Evolutionary conservation across 2,797 vertebrate species (phyloP), one percentile per base, ranked within the genome.

Genomic region (Pachyuromys duprasi): DNA sequence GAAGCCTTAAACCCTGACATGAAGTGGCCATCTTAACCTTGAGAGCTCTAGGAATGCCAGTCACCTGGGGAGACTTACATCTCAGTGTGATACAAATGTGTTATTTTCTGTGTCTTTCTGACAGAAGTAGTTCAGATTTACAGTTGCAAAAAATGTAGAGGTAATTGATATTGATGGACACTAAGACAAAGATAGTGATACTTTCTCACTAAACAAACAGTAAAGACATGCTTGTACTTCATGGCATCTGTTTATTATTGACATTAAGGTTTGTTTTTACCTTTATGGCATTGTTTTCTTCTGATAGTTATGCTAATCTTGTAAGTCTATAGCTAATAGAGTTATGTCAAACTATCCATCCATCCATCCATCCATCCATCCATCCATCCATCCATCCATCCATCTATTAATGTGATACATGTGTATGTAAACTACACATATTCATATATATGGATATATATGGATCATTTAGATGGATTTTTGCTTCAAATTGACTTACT

Each of bases 71-170:
- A 70, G 22, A 63, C 93, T 92, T 7, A 96, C 39, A 86, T 95
- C 49, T 55, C 63, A 83, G 33, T n/a, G 18, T 57, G 33, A 86
- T 2, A 95, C 8, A 55, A 63, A 15, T 13, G n/a, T 97, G 69
- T 94, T 92, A 86, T 87, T 36, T 95, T 93, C 92, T 55, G 91
- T 89, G 79, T 60, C 93, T 97, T 97, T 97, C 87, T 95, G 94
- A 92, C 0, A 0, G 75, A 75, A 97, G 49, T 65, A 67, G 91
- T 95, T 97, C 13, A 94, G 86, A 74, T 57, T 93, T 93, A 45
- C 53, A 93, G 17, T 0, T 92, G 42, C 63, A 94, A 65, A 84
- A 96, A 95, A 57, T 2, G 83, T 87, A 97, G 92, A 97, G 96
- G 92, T 93, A 65, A 86, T 75, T 96, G 79, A 88, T 45, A 84